Percentiles rank a stretch among this genome's conserved stretches.
phyloP scores from a whole-genome alignment of 2,113 vertebrate species.

The Notechis scutatus region DNA sequence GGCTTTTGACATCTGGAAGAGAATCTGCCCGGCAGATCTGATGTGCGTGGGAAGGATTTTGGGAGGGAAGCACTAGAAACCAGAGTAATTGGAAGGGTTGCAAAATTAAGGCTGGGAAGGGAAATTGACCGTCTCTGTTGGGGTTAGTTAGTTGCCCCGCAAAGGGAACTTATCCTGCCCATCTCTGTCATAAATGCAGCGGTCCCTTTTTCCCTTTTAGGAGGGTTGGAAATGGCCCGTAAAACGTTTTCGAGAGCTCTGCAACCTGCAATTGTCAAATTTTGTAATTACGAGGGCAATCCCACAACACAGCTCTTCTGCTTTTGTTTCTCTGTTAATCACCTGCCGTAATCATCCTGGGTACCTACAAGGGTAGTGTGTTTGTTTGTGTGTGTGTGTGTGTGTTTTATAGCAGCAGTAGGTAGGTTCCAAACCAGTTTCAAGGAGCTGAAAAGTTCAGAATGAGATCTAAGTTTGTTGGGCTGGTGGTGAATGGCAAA shows the following conservation, averaged over 20 bases:
- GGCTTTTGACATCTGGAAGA: neutral
- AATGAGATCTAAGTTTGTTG: neutral
- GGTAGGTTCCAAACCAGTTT: neutral
- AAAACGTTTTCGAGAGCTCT: constrained; percentile 45
- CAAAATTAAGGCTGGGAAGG: neutral
- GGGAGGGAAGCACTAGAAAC: constrained; percentile 23
- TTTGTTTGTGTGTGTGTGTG: neutral
- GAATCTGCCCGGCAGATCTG: neutral
- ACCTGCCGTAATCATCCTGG: constrained; percentile 26
- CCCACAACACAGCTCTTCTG: constrained; percentile 15
- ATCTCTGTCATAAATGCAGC: rapidly evolving
- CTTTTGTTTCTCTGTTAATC: constrained; percentile 41
- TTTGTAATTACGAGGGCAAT: constrained; percentile 50
- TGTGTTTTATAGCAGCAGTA: neutral
- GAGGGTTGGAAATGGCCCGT: constrained; percentile 47
- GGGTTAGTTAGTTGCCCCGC: neutral
- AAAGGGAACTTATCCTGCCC: neutral
- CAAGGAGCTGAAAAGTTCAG: neutral
- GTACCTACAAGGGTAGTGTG: constrained; percentile 29
- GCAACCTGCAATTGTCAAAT: constrained; percentile 56
- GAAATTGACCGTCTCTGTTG: neutral
- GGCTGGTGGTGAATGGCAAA: neutral
- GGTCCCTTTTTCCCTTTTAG: constrained; percentile 6
- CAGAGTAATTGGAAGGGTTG: constrained; percentile 46
- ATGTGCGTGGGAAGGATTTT: constrained; percentile 13